Base-by-base conservation (phyloP, 2,888 invertebrate genomes). In the Cotesia congregata region DNA sequence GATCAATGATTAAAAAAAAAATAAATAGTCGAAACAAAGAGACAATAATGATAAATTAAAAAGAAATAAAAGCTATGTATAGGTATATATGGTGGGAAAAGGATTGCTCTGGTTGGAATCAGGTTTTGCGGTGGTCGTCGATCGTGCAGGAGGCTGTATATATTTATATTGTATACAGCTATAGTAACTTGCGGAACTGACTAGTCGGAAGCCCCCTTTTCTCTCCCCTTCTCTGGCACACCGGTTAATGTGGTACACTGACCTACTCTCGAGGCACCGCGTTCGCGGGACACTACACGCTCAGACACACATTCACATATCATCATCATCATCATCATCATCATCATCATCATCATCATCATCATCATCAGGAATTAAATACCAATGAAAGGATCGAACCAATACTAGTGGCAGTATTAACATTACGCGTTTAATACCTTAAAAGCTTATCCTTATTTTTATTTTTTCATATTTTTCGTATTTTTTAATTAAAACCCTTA, bases 171-270 rank as follows among this genome's bases (percentile, higher is more conserved):
- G 71, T 71, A 41, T 76, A 30, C 30, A 12, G 50, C 50, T 50
- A 74, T 77, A 79, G 77, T 74, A 77, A 80, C 78, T 82, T 78
- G 82, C 83, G 83, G 83, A 83, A 83, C 83, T 80, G 80, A 79
- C 80, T 78, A 83, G 80, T 83, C 83, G 83, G 83, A 83, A 83
- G 82, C 77, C 79, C 76, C 75, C 79, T 62, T 77, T 76, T 71
- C 78, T 38, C 30, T 59, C 59, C 30, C 64, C 73, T 71, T 78
- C 75, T 68, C 77, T 72, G 67, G 80, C 83, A 84, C 85, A 85
- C 84, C 86, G 85, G 86, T 85, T 86, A 85, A 87, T 87, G 88
- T 89, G 88, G 89, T 89, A 89, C 88, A 89, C 88, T 89, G 89
- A 89, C 89, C 89, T 89, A 89, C 89, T 89, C 88, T 88, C 83